A percentile compares a stretch with the other conserved stretches of the same genome.
These are phyloP conservation scores for Neoaliturus tenellus DNA, from an alignment of 2,888 invertebrate species.

Conservation along the genomic window DNA sequence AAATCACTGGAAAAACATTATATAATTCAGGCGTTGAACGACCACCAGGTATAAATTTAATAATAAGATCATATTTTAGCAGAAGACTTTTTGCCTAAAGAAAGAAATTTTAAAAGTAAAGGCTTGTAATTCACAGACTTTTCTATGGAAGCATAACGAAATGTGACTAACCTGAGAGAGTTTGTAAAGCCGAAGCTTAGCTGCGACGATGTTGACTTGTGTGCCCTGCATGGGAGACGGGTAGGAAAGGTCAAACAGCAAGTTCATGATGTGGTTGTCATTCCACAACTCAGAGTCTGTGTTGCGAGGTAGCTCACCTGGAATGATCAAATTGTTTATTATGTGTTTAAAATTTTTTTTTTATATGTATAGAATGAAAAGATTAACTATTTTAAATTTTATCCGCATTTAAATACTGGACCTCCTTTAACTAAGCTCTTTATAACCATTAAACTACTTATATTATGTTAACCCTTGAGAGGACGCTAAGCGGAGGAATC, in stretches of 20 bases:
- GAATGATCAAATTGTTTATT: constrained; percentile 27
- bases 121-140: no score
- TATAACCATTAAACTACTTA: no score
- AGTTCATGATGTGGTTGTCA: constrained; percentile 75
- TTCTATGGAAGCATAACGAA: no score
- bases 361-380: no score
- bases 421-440: no score
- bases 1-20: no score
- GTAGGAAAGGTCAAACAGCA: constrained; percentile 76
- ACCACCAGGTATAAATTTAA: neutral
- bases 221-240: constrained; percentile 71
- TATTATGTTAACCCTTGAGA: no score
- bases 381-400: no score
- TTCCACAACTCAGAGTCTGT: constrained; percentile 76
- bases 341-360: neutral
- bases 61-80: neutral
- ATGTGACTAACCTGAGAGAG: constrained; percentile 72
- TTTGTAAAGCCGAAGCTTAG: constrained; percentile 75
- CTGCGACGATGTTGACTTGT: constrained; percentile 75
- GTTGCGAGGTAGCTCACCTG: constrained; percentile 76
- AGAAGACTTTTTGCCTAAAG: no score
- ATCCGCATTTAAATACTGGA: no score
- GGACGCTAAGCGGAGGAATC: no score
- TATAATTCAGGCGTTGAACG: neutral
- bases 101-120: no score